Conservation (phyloP, 2,797 vertebrate species). For the Sebastes kiyomatsui region DNA sequence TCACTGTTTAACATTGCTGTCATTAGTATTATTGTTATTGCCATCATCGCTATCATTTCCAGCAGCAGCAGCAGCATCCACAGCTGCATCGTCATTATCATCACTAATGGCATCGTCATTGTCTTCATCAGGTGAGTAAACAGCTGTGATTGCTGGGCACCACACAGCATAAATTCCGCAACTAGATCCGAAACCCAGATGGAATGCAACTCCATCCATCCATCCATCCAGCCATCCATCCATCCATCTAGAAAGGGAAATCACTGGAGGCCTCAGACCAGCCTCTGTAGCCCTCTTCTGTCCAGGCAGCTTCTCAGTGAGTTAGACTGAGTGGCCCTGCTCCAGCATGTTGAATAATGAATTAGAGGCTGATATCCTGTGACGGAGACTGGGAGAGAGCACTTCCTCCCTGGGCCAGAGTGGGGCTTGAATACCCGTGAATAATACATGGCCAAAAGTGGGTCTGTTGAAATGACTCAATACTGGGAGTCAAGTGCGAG, state of each 20-base stretch:
- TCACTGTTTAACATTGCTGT: not conserved
- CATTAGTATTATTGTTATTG: constrained; percentile 1
- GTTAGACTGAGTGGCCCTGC: constrained; percentile 88
- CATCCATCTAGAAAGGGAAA: constrained; percentile 70
- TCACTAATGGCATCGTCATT: constrained; percentile 26
- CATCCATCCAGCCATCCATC: constrained; percentile 20
- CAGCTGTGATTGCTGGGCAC: constrained; percentile 29
- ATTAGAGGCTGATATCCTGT: constrained; percentile 99
- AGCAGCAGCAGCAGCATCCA: constrained; percentile 6
- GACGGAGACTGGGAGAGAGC: constrained; percentile 95
- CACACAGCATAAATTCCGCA: not conserved
- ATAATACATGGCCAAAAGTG: constrained; percentile 98
- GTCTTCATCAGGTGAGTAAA: constrained; percentile 47
- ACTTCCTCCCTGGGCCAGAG: constrained; percentile 98
- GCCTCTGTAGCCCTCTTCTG: constrained; percentile 63
- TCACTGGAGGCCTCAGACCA: constrained; percentile 81
- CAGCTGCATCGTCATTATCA: constrained; percentile 45
- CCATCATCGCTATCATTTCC: constrained; percentile 11
- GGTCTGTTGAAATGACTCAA: constrained; percentile 98
- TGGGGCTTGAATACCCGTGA: constrained; percentile 98
- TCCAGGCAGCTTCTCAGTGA: constrained; percentile 71
- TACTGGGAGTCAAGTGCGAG: constrained; percentile 97
- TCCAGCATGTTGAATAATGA: constrained; percentile 99
- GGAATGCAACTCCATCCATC: constrained; percentile 20
- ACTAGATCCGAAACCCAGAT: constrained; percentile 23